phyloP scores from a whole-genome alignment of 2,113 vertebrate genomes.

The Cyrtonyx montezumae region DNA sequence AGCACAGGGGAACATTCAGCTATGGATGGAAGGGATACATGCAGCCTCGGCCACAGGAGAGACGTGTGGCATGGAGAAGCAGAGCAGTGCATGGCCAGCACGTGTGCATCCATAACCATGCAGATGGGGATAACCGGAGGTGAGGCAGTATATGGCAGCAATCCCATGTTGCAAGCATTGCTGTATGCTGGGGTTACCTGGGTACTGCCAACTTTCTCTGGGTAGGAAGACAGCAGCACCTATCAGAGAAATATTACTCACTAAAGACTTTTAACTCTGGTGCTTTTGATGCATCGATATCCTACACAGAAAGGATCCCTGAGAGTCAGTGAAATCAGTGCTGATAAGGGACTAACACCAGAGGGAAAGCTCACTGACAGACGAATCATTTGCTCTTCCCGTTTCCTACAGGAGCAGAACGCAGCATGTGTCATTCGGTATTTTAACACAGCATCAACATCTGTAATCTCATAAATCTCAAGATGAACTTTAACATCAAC shows the following conservation, averaged over 20 bases:
- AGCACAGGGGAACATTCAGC: neutral
- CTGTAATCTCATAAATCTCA: neutral
- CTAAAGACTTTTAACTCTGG: neutral
- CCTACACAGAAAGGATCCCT: neutral
- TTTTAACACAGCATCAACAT: neutral
- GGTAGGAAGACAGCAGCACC: neutral
- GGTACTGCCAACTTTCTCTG: neutral
- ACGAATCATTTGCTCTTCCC: neutral
- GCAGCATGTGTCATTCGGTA: fast-evolving
- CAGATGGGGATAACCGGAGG: fast-evolving
- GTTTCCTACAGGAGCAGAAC: neutral
- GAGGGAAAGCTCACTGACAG: neutral
- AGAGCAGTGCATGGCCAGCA: fast-evolving
- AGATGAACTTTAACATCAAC: neutral
- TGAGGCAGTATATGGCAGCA: neutral
- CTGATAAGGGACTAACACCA: neutral
- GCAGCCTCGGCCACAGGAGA: neutral
- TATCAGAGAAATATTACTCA: neutral
- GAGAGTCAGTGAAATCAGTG: fast-evolving
- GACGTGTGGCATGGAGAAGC: neutral
- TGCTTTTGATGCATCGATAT: fast-evolving
- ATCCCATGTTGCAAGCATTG: neutral
- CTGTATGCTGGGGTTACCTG: neutral
- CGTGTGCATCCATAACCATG: fast-evolving
- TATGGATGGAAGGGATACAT: neutral